These are phyloP conservation scores for Lithobates pipiens DNA, from an alignment of 2,797 vertebrate species.

Conservation along the genomic window DNA sequence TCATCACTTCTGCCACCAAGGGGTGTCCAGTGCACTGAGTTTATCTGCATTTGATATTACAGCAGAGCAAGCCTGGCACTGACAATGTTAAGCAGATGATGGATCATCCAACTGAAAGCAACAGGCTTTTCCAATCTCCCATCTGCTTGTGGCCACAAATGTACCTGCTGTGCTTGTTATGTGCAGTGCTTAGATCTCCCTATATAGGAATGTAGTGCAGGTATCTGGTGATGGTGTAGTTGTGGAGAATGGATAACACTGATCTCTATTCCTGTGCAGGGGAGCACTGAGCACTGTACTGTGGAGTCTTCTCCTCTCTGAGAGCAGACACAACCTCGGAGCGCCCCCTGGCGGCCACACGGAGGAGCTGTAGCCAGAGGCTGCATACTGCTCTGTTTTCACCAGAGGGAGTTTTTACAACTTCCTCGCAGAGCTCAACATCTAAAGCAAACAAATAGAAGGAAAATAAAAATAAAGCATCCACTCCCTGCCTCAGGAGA, in stretches of 20 bases:
- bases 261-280: neutral
- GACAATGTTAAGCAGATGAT: neutral
- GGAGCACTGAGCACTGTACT: neutral
- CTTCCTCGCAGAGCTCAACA: conserved; percentile 58
- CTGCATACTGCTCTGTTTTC: neutral
- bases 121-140: neutral
- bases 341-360: conserved; percentile 88
- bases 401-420: conserved; percentile 53
- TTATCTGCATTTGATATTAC: neutral
- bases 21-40: neutral
- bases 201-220: neutral
- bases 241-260: neutral
- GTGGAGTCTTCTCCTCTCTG: neutral
- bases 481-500: conserved; percentile 40
- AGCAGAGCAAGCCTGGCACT: neutral
- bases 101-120: neutral
- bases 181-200: neutral
- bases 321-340: conserved; percentile 78
- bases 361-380: conserved; percentile 15
- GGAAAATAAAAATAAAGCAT: conserved; percentile 55
- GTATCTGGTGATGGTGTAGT: neutral
- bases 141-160: neutral
- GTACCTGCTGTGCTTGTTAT: neutral
- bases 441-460: conserved; percentile 61
- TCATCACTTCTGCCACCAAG: neutral